phyloP scores from a whole-genome alignment of 1,140 invertebrate genomes.

The Caenorhabditis elegans region DNA sequence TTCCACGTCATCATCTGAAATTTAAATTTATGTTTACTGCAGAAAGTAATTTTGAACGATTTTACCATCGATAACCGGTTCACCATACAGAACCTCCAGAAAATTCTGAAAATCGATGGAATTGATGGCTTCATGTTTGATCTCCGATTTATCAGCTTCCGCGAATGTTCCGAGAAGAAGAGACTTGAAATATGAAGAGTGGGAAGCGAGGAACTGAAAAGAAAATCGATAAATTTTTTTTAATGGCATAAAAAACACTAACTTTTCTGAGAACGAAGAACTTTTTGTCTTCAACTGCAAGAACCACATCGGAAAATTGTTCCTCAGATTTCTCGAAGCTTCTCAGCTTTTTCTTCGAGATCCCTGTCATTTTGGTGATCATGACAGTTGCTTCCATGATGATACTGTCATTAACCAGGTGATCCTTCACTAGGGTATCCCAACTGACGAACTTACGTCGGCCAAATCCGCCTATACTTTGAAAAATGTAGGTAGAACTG shows the following conservation, averaged over 20 bases:
- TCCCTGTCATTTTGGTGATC: too few relatives aligned
- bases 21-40: background rate
- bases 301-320: background rate
- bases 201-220: background rate
- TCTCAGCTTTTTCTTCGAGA: background rate
- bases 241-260: too few relatives aligned
- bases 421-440: background rate
- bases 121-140: background rate
- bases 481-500: too few relatives aligned
- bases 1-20: background rate
- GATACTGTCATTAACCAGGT: background rate
- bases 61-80: background rate
- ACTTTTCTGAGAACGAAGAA: background rate
- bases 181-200: too few relatives aligned
- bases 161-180: background rate
- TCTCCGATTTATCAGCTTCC: background rate
- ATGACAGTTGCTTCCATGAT: background rate
- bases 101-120: background rate
- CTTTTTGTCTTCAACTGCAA: background rate
- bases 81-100: too few relatives aligned
- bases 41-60: too few relatives aligned
- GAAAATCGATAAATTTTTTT: background rate
- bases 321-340: background rate
- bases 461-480: too few relatives aligned
- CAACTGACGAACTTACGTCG: too few relatives aligned